These are phyloP conservation scores for Caenorhabditis briggsae DNA, from an alignment of 1,140 invertebrate genomes.

Conservation along the genomic window DNA sequence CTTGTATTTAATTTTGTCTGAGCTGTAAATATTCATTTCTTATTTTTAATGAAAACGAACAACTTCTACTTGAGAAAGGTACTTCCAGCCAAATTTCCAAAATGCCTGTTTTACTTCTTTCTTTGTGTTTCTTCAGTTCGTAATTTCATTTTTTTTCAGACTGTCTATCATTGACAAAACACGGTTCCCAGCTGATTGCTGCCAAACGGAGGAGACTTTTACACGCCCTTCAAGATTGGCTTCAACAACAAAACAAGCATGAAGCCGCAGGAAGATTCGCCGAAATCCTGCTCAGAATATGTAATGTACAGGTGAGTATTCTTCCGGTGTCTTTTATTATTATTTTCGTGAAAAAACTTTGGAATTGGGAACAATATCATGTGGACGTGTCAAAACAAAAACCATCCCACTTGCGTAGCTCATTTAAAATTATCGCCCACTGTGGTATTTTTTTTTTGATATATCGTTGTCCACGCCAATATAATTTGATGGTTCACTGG, in stretches of 20 bases:
- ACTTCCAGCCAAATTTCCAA: too few relatives aligned
- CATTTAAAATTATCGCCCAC: too few relatives aligned
- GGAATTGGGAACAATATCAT: neutral
- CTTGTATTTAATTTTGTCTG: too few relatives aligned
- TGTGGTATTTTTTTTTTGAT: too few relatives aligned
- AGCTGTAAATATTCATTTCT: too few relatives aligned
- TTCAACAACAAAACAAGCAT: slow-evolving; percentile 57
- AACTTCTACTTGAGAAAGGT: too few relatives aligned
- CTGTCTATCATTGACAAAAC: slow-evolving; percentile 71
- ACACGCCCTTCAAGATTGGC: slow-evolving; percentile 66
- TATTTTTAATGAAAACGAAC: neutral
- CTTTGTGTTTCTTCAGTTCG: too few relatives aligned
- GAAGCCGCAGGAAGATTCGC: slow-evolving; percentile 62
- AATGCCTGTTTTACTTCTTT: too few relatives aligned
- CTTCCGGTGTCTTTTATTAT: neutral
- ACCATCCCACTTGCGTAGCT: too few relatives aligned
- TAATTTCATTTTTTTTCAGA: slow-evolving; percentile 66
- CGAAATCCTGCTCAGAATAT: slow-evolving; percentile 60
- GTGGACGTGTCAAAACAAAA: too few relatives aligned
- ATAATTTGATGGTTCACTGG: too few relatives aligned
- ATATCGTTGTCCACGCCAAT: too few relatives aligned
- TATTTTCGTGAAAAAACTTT: neutral
- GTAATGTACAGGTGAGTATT: slow-evolving; percentile 58
- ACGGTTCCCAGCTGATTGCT: slow-evolving; percentile 67
- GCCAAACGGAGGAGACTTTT: slow-evolving; percentile 69